Base-by-base conservation (phyloP, 2,113 vertebrate genomes). In the Lagenorhynchus albirostris region DNA sequence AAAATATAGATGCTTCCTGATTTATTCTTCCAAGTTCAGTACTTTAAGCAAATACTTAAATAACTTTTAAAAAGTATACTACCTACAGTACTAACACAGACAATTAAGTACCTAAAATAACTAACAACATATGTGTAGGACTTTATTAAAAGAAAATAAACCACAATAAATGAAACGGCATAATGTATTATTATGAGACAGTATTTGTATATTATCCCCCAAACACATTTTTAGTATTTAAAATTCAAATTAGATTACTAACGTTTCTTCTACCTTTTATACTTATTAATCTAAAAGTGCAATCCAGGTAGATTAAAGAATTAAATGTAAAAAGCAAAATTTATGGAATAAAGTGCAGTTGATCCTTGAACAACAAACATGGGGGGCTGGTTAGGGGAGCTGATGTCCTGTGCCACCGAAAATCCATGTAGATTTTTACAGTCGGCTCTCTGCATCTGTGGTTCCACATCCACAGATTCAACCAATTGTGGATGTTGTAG, bases 1-100 rank as follows among this genome's bases (percentile, higher is more conserved):
- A 95, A 97, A 83, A 95, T 58, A 84, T 29, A 88, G 38, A n/a
- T 44, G 33, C 33, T 86, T 87, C 74, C 67, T 91, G 8, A 93
- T 70, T 2, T 6, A 85, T 6, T 50, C 12, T 81, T 80, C 14
- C 6, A 63, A 91, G 1, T 84, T 89, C 58, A 26, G 8, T 14
- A 89, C 18, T 83, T 88, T 81, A 96, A 73, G 62, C 9, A 80
- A 8, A 62, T 67, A 68, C 68, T 58, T 93, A 73, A 90, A 82
- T 67, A 55, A 14, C 6, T 44, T 90, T 71, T 25, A 17, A 60
- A 62, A 79, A 63, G 5, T 47, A 50, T 21, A 47, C 1, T 8
- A 85, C 31, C 60, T 92, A 80, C 1, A n/a, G 1, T 81, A 68
- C 68, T 68, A 67, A 41, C 3, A 93, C 0, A 41, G 21, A 63